These are phyloP conservation scores for Cyanistes caeruleus DNA, from an alignment of 2,113 vertebrate genomes.

Conservation along the genomic window DNA sequence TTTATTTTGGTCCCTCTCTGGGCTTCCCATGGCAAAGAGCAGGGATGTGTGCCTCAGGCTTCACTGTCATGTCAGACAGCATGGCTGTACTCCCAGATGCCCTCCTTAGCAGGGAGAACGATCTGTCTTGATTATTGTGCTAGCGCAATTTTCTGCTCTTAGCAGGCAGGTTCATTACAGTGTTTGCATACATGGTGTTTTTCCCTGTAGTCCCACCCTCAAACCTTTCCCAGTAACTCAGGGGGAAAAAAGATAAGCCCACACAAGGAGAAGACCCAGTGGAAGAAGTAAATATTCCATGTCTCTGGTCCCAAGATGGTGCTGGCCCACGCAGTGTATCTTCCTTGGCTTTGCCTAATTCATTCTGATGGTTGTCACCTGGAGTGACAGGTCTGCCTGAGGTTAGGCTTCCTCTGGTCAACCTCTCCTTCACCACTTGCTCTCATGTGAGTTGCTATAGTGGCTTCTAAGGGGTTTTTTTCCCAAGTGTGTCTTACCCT, in stretches of 20 bases:
- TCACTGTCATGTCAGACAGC: not conserved
- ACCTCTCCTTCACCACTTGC: not conserved
- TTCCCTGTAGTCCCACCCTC: not conserved
- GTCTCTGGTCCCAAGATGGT: not conserved
- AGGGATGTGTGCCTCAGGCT: not conserved
- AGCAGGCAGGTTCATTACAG: not conserved
- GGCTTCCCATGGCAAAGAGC: not conserved
- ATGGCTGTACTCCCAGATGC: not conserved
- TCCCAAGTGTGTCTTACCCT: not conserved
- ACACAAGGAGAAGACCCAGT: not conserved
- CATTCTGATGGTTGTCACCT: not conserved
- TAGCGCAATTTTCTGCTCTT: not conserved
- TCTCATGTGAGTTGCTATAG: not conserved
- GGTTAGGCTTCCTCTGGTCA: not conserved
- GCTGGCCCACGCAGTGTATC: not conserved
- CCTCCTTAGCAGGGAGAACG: not conserved
- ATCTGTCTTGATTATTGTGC: not conserved
- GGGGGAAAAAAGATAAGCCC: not conserved
- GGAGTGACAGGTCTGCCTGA: not conserved
- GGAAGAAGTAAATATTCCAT: not conserved
- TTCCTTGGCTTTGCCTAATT: not conserved
- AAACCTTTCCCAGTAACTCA: not conserved
- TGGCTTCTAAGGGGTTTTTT: not conserved
- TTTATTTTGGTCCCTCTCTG: not conserved
- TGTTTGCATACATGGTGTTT: not conserved